Base-by-base conservation (phyloP, 2,797 vertebrate genomes). In the Megalops cyprinoides region DNA sequence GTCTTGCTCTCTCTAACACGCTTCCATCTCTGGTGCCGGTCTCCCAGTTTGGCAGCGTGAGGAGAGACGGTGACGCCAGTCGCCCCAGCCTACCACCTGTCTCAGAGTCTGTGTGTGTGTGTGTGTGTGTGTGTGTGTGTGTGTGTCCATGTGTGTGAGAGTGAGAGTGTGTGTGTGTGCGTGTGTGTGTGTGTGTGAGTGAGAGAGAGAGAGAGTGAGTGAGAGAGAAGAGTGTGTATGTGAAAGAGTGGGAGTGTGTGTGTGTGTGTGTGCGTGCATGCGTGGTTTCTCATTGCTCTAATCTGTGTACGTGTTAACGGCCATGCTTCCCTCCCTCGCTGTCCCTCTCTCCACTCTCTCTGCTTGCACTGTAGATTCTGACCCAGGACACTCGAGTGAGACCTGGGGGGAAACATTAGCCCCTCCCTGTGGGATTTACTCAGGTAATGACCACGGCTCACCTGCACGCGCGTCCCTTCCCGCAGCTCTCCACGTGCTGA, bases 301-400 rank as follows among this genome's bases (percentile, higher is more conserved):
- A 53, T 37, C 79, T 76, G 89, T 90, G 91, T 71, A 20, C 39
- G 67, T 88, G 87, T 93, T 92, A 94, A 95, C 87, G 67, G 91
- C 92, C 91, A 91, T 94, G 92, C 93, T 96, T 91, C 95, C 89
- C 93, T 93, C 92, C 85, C 62, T 86, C 87, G 81, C 84, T 65
- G 84, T 85, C 83, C 77, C 86, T 91, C 86, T 91, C 90, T 93
- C 90, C 94, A 81, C 89, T 94, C 84, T 94, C 91, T 95, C 94
- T 95, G 95, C 95, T 95, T 95, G 94, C 95, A 94, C 94, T 96
- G 90, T 97, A 95, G 95, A 96, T 96, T 98, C 95, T 96, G 96
- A 98, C 93, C 93, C 93, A 93, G 95, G 93, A 94, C 94, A 95
- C 92, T 95, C 91, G 87, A 95, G 91, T 95, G 95, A 97, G 92